Conservation (phyloP, 2,113 vertebrate species). For the Trochalopteron elliotii region DNA sequence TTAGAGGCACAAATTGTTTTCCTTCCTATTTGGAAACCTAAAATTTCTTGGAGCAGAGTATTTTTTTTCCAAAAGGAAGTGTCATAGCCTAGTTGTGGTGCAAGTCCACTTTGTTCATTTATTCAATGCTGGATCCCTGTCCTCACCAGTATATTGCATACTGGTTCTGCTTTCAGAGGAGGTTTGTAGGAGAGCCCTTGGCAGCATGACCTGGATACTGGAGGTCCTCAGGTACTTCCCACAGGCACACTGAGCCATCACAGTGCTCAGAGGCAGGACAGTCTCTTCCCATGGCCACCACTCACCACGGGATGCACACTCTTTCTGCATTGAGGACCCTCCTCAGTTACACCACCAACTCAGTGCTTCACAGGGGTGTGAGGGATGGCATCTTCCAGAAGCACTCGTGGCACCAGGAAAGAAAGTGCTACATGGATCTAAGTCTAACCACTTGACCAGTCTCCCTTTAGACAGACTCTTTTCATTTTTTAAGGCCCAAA, state of each 20-base stretch:
- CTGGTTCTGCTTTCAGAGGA: background rate
- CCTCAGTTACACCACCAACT: background rate
- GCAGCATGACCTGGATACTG: accelerated
- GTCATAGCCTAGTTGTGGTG: background rate
- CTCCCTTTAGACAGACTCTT: background rate
- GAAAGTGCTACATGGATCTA: background rate
- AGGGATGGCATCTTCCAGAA: background rate
- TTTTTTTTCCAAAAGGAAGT: background rate
- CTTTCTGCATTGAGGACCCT: background rate
- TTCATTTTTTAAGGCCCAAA: background rate
- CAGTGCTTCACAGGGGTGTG: accelerated
- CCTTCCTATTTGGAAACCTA: background rate
- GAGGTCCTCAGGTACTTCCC: background rate
- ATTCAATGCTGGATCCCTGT: background rate
- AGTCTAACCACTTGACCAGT: background rate
- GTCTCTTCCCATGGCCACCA: background rate
- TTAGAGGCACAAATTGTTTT: background rate
- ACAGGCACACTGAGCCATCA: background rate
- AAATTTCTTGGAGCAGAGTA: background rate
- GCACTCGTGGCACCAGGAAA: background rate
- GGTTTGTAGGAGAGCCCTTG: background rate
- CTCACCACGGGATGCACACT: accelerated
- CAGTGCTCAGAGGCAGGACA: background rate
- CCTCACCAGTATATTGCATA: background rate
- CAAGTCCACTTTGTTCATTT: background rate